Evolutionary conservation across 2,888 invertebrate species (phyloP), one percentile per base, ranked within the genome.

Genomic region (Drosophila borborema): DNA sequence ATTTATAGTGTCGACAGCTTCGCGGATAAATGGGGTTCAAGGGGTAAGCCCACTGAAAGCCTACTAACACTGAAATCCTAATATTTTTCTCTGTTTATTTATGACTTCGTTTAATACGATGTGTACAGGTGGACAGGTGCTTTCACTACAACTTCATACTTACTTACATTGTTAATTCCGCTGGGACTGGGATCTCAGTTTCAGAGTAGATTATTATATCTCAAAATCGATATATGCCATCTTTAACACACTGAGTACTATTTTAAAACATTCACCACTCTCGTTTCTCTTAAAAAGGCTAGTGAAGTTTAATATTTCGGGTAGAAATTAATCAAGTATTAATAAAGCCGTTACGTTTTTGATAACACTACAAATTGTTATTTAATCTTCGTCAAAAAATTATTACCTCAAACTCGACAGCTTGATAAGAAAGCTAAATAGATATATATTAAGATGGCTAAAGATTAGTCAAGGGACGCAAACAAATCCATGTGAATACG

Each of bases 351-450:
- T 23, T 23, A 23, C 14, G 14, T 38, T 38, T 0, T 14, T 14
- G 16, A 34, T 34, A 34, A 9, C 9, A 9, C 34, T 34, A 9
- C 34, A 34, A 9, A 43, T 40, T 14, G 6, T 16, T 16, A 43
- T 18, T 43, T 10, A 10, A 10, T 43, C 5, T 10, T 45, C 2
- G 10, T 20, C 12, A 45, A 20, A 10, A 18, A 46, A 28, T n/a
- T 5, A 45, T 3, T 1, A 2, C 12, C 12, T 14, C 9, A 28
- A 16, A 9, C 28, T 48, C 8, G 16, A 9, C 23, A 46, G 14
- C 23, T 48, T 48, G 49, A 49, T 49, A 31, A 49, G n/a, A 31
- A n/a, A 49, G 23, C 23, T 23, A 3, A n/a, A 49, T 49, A 49
- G 7, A 49, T 49, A 49, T 6, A 6, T n/a, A 5, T 10, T 6